Base-by-base conservation (phyloP, 64 coral and sea anemone genomes). In the Montipora cactus region DNA sequence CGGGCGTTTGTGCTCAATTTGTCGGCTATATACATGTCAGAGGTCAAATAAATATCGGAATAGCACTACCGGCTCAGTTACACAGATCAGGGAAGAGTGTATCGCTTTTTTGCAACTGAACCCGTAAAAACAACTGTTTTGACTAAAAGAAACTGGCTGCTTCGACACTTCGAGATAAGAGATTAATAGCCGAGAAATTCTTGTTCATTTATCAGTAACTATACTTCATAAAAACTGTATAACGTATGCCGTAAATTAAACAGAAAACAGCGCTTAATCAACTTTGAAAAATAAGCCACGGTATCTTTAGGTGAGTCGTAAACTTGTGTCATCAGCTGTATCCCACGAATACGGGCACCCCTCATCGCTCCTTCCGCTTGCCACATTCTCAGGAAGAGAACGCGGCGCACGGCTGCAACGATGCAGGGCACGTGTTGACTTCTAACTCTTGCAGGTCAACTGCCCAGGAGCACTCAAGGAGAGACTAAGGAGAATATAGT, bases 31-130 rank as follows among this genome's bases (percentile, higher is more conserved):
- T 69, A 9, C 6, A 44, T 86, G 82, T 86, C 82, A 44, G 4
- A 72, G 82, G 82, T 86, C 82, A 86, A 86, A 86, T 86, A 59
- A 48, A 84, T 67, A 18, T 46, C 13, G 9, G 16, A 49, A 14
- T 21, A 72, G 10, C 74, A 25, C 25, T 12, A 45, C 46, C 37
- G 76, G 16, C 44, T 47, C 11, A 8, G 45, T 76, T 14, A 11
- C 74, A 76, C n/a, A 76, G 37, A 37, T 37, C 37, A 37, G 37
- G 37, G 1, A 37, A 37, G 37, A 37, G 37, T 37, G 37, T 37
- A 37, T 37, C 37, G 37, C 0, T 37, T 37, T 37, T 37, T 37
- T 37, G 37, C 37, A 64, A 16, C 9, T 14, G 3, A 64, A 15
- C 13, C 11, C 6, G 5, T 57, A 57, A 6, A 57, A 57, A 57